These are phyloP conservation scores for Australoheros facetus DNA, from an alignment of 2,797 vertebrate species.

Conservation along the genomic window DNA sequence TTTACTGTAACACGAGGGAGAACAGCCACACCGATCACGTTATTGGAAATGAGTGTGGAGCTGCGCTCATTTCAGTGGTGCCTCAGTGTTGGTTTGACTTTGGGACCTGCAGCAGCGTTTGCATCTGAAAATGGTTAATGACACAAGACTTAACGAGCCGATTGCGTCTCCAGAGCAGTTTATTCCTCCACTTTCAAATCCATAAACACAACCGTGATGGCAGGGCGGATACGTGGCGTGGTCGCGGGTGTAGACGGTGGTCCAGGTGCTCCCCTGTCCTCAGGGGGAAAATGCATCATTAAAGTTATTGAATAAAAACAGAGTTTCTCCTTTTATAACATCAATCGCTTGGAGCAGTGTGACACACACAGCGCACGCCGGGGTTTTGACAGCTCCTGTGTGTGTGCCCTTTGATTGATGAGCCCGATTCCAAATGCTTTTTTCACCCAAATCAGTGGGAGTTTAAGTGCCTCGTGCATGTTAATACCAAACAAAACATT, in stretches of 20 bases:
- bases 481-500: slow-evolving; percentile 85
- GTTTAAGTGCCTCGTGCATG: slow-evolving; percentile 80
- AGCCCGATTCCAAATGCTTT: slow-evolving; percentile 81
- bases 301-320: slow-evolving; percentile 21
- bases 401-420: slow-evolving; percentile 82
- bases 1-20: not conserved
- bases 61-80: not conserved
- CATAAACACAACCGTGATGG: not conserved
- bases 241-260: not conserved
- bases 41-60: not conserved
- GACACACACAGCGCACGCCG: slow-evolving; percentile 57
- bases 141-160: not conserved
- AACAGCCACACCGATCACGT: not conserved
- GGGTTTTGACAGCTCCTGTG: slow-evolving; percentile 78
- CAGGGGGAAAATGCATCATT: slow-evolving; percentile 41
- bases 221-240: not conserved
- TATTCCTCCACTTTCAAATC: not conserved
- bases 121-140: not conserved
- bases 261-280: slow-evolving; percentile 19
- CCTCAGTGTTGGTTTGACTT: not conserved
- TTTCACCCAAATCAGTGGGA: slow-evolving; percentile 84
- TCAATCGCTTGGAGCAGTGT: slow-evolving; percentile 26
- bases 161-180: not conserved
- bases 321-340: slow-evolving; percentile 18
- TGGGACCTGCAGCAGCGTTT: not conserved